A percentile compares a stretch with the other conserved stretches of the same genome.
phyloP scores from a whole-genome alignment of 2,888 invertebrate species.

The Aleiodes alternator region DNA sequence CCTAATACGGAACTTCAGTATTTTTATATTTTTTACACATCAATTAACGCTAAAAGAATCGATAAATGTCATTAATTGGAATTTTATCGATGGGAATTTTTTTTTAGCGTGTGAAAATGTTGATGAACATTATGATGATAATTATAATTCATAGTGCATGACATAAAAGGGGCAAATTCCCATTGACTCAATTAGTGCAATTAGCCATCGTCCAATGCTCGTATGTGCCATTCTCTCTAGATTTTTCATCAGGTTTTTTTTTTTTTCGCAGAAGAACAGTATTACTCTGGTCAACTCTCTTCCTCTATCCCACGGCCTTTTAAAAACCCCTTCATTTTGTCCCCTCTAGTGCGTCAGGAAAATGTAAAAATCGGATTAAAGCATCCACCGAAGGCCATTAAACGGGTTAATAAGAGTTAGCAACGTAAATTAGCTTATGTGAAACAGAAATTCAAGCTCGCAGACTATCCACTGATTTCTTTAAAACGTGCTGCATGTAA shows the following conservation, averaged over 20 bases:
- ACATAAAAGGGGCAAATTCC: background rate
- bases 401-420: slow-evolving; percentile 48
- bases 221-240: slow-evolving; percentile 40
- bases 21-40: too few species aligned
- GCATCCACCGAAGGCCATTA: slow-evolving; percentile 50
- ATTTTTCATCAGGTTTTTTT: background rate
- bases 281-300: too few species aligned
- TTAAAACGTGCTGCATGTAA: background rate
- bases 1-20: too few species aligned
- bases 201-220: slow-evolving; percentile 15
- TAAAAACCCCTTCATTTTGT: background rate
- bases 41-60: too few species aligned
- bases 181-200: slow-evolving; percentile 19
- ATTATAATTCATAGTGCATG: slow-evolving; percentile 32
- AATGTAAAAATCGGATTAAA: slow-evolving; percentile 54
- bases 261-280: slow-evolving; percentile 16
- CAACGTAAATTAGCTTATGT: slow-evolving; percentile 49
- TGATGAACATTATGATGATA: slow-evolving; percentile 1
- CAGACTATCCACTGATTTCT: background rate
- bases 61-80: background rate
- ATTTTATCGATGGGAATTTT: background rate
- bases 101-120: background rate
- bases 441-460: background rate
- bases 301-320: slow-evolving; percentile 3
- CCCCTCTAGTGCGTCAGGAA: slow-evolving; percentile 32